Base-by-base conservation (phyloP, 2,113 vertebrate species). In the Trichomycterus rosablanca region DNA sequence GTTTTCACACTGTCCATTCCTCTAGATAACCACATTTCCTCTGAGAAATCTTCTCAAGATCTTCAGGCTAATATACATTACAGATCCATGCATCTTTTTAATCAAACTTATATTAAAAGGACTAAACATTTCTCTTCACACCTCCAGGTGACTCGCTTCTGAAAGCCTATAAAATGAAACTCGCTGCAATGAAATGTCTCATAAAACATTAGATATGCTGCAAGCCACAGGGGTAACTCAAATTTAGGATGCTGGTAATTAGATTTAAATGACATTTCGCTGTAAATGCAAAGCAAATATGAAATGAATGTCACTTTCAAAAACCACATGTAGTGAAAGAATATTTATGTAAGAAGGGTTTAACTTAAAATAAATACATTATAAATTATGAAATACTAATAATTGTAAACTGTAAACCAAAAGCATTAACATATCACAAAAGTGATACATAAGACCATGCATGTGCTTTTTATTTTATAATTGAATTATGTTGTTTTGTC, bases 21-120 rank as follows among this genome's bases (percentile, higher is more conserved):
- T 81, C 76, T 67, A 76, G 76, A 76, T 83, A 77, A 79, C 77
- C 19, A 75, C 46, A 79, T 83, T 74, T 77, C 68, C 76, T 78
- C 63, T 72, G 68, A 75, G 71, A 46, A 74, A 72, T 80, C 74
- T 74, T 76, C 81, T 78, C 73, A 73, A 80, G 75, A 81, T 80
- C 81, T 83, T 80, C 81, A 75, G 83, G 83, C 83, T 83, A 80
- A 81, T 81, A 59, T 72, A 60, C 67, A 67, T 70, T 65, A 70
- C 72, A 73, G 55, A 68, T 65, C 64, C 22, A 30, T 22, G 15
- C 45, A 64, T 12, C 63, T 68, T 78, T 50, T 77, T 87, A 84
- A 86, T 84, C 83, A 80, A 82, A 82, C 77, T 78, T 72, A 74
- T 53, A 57, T 64, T 42, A 57, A 50, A 67, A 62, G 45, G 48